Base-by-base conservation (phyloP, 1,140 invertebrate genomes). In the Saccostrea cuccullata region DNA sequence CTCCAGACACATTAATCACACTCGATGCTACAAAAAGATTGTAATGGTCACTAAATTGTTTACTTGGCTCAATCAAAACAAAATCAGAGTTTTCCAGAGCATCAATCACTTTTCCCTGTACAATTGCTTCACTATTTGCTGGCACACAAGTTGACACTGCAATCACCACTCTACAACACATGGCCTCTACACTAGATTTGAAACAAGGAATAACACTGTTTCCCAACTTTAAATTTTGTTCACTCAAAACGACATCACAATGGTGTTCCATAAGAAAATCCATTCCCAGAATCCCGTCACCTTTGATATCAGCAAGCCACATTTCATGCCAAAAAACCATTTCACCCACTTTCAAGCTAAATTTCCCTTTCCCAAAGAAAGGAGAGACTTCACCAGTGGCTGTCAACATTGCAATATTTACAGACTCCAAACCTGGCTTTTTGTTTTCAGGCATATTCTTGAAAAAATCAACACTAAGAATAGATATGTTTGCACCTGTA, bases 361-460 rank as follows among this genome's bases (percentile, higher is more conserved):
- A 47, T 56, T n/a, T 15, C 13, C 40, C 26, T 82, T 88, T 82
- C n/a, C 87, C 87, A 26, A 82, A n/a, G 77, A 88, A 88, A 20
- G 84, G 47, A 17, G 67, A 55, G 55, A 30, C 58, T 85, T 88
- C 84, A 20, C 87, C 87, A 0, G 87, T 88, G 6, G 87, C 87
- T 36, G 87, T 88, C 11, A 88, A 47, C 40, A 88, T 56, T 30
- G 82, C 85, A 55, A 86, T 56, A 23, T 64, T 86, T 11, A 60
- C 23, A 26, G 70, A 56, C 15, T 56, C 23, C 23, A 82, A 30
- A n/a, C 55, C n/a, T 6, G 56, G 82, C 13, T 12, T 30, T 17
- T 6, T 6, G 30, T 6, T n/a, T 60, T 55, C 23, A 82, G 36
- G 8, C n/a, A 82, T 77, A 2, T 23, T 82, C 5, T 86, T 17